These are phyloP conservation scores for Ectropis crepuscularia DNA, from an alignment of 2,888 invertebrate species.

Conservation along the genomic window DNA sequence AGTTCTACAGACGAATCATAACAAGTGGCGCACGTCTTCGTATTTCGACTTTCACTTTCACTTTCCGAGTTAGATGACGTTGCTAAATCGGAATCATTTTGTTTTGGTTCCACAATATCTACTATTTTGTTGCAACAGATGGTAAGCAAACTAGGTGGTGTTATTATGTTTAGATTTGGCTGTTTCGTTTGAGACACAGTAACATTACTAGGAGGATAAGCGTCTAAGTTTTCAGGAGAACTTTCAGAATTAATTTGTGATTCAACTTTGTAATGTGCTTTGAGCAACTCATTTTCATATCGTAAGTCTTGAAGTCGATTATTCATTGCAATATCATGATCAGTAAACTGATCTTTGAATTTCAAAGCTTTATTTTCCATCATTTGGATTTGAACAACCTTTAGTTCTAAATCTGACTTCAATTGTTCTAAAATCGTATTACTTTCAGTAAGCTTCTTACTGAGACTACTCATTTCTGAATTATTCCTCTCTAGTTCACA, in stretches of 20 bases:
- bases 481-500: constrained; percentile 26
- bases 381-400: constrained; percentile 55
- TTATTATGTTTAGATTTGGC: constrained; percentile 41
- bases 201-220: constrained; percentile 2
- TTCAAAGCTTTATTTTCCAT: constrained; percentile 58
- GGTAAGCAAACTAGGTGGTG: constrained; percentile 68
- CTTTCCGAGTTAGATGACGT: constrained; percentile 44
- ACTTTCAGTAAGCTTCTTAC: constrained; percentile 50
- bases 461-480: constrained; percentile 22
- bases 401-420: constrained; percentile 56
- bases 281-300: constrained; percentile 59
- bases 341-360: constrained; percentile 58
- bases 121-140: constrained; percentile 68
- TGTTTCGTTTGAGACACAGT: background rate
- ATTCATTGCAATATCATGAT: constrained; percentile 55
- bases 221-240: constrained; percentile 17
- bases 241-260: constrained; percentile 26
- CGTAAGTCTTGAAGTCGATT: constrained; percentile 56
- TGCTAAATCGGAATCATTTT: constrained; percentile 46
- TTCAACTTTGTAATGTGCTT: constrained; percentile 38
- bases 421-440: constrained; percentile 54
- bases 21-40: constrained; percentile 49
- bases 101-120: constrained; percentile 55
- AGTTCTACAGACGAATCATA: constrained; percentile 48
- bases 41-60: constrained; percentile 40